A percentile compares a stretch with the other conserved stretches of the same genome.
Conservation (phyloP, 1,140 invertebrate species). For the Coenobita brevimanus region DNA sequence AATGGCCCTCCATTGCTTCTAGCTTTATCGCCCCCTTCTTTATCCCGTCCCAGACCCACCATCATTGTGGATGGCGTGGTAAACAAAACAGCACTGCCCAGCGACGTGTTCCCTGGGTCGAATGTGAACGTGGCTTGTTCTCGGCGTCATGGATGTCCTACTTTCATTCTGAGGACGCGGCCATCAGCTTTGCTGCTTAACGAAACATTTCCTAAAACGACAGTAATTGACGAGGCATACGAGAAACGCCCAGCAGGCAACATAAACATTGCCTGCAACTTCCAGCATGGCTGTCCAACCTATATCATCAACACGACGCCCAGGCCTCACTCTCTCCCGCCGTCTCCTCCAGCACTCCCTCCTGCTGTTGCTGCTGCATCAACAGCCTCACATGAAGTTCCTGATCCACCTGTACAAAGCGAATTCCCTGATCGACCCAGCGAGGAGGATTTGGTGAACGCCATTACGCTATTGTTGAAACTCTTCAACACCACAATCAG, state of each 20-base stretch:
- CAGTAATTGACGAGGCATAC: conserved; percentile 10
- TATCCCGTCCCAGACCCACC: background rate
- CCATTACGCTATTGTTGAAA: background rate
- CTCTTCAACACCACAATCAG: background rate
- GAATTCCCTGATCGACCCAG: background rate
- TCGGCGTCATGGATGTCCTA: conserved; percentile 13
- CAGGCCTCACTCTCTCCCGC: background rate
- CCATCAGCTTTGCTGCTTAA: background rate
- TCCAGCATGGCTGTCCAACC: conserved; percentile 25
- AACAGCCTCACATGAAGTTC: background rate
- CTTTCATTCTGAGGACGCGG: conserved; percentile 30
- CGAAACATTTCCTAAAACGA: background rate
- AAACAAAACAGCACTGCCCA: conserved; percentile 9
- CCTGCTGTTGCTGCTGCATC: background rate
- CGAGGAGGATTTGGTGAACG: background rate
- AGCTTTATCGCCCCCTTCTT: background rate
- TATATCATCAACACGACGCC: conserved; percentile 45
- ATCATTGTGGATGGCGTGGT: conserved; percentile 30
- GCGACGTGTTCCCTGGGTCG: conserved; percentile 24
- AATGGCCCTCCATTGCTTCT: background rate
- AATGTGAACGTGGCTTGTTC: conserved; percentile 27
- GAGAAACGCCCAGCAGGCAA: conserved; percentile 19
- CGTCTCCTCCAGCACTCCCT: background rate
- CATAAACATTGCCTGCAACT: conserved; percentile 33
- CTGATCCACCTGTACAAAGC: background rate